These are phyloP conservation scores for Chaetodon auriga DNA, from an alignment of 2,113 vertebrate species.

Conservation along the genomic window DNA sequence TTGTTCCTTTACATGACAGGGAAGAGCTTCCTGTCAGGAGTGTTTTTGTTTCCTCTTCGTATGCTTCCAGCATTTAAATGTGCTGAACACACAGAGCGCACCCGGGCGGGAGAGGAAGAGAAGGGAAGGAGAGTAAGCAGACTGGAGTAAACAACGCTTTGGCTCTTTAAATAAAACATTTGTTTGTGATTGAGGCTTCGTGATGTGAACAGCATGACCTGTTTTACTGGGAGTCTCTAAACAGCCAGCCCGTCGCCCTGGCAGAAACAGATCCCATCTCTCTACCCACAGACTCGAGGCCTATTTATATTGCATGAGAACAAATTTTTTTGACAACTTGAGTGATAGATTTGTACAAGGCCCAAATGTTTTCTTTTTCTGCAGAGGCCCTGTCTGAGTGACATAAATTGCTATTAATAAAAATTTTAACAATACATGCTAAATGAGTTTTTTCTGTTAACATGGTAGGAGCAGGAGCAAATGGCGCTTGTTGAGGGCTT, in stretches of 20 bases:
- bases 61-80: constrained; percentile 76
- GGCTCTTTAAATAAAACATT: constrained; percentile 87
- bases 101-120: constrained; percentile 71
- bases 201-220: constrained; percentile 86
- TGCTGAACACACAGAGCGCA: constrained; percentile 74
- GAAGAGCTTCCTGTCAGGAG: constrained; percentile 82
- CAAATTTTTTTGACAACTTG: constrained; percentile 94
- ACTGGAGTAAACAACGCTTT: constrained; percentile 84
- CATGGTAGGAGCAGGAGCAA: constrained; percentile 83
- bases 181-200: constrained; percentile 85
- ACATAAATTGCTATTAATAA: constrained; percentile 94
- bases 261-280: constrained; percentile 87
- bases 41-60: constrained; percentile 78
- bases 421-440: constrained; percentile 92
- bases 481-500: constrained; percentile 84
- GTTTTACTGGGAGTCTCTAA: constrained; percentile 82
- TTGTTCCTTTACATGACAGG: constrained; percentile 80
- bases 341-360: constrained; percentile 92
- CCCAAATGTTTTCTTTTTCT: constrained; percentile 86
- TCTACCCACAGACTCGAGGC: constrained; percentile 84
- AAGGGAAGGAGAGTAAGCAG: constrained; percentile 68
- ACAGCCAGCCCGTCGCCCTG: constrained; percentile 84
- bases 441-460: constrained; percentile 95
- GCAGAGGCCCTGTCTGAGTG: constrained; percentile 86
- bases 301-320: constrained; percentile 95